Conservation (phyloP, 2,113 vertebrate genomes). For the Ceuthmochares aereus region DNA sequence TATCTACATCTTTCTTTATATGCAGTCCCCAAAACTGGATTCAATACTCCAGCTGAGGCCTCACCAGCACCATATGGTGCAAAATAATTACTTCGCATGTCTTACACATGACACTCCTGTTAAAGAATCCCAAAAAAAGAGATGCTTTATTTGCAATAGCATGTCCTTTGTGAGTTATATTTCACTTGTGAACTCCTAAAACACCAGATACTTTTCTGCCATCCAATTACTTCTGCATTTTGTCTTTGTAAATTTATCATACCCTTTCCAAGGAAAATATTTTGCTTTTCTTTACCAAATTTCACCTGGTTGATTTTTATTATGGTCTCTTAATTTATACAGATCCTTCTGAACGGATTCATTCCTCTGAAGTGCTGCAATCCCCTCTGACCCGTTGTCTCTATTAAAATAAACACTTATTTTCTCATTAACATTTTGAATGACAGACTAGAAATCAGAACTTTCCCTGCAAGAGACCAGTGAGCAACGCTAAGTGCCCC, state of each 20-base stretch:
- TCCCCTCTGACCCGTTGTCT: fast-evolving
- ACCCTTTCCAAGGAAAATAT: not conserved
- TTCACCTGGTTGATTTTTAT: not conserved
- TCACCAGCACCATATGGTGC: slow-evolving; percentile 71
- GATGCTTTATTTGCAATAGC: slow-evolving; percentile 61
- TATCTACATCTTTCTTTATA: slow-evolving; percentile 68
- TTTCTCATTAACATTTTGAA: not conserved
- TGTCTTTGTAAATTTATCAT: not conserved
- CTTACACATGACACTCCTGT: slow-evolving; percentile 72
- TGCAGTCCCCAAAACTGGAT: slow-evolving; percentile 65
- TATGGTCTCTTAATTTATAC: not conserved
- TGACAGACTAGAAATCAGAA: not conserved
- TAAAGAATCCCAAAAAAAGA: slow-evolving; percentile 63
- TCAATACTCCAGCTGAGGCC: slow-evolving; percentile 72
- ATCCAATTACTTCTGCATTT: not conserved
- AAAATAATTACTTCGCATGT: slow-evolving; percentile 75
- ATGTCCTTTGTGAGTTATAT: slow-evolving; percentile 47
- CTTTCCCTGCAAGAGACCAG: fast-evolving
- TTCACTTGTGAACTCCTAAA: slow-evolving; percentile 17
- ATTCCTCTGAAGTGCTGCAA: not conserved
- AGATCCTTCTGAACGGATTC: not conserved
- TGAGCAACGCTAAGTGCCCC: not conserved
- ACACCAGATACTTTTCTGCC: not conserved
- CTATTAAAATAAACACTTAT: not conserved
- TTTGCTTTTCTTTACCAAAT: not conserved